Evolutionary conservation across 2,113 vertebrate genomes (phyloP).

Genomic region (Pelmatolapia mariae): DNA sequence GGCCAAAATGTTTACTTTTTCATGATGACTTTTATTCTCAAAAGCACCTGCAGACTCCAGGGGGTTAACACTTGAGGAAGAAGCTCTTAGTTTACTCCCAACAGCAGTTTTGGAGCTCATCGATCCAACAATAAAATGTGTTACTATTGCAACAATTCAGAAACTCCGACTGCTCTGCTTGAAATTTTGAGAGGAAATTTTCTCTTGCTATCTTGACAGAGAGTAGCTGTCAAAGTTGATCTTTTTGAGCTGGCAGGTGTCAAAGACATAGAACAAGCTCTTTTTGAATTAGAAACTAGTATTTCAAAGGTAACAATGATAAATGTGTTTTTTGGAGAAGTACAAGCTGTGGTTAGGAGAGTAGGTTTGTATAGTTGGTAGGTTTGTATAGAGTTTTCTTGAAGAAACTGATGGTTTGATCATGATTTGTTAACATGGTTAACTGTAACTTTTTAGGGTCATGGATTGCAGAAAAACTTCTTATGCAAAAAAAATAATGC

Average conservation of each 20-base stretch:
- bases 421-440: not conserved
- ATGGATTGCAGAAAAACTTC: not conserved
- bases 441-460: not conserved
- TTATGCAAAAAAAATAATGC: not conserved
- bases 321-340: not conserved
- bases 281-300: not conserved
- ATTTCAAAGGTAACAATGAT: not conserved
- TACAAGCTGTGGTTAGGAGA: not conserved
- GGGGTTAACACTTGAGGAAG: no score
- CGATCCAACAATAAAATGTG: not conserved
- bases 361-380: not conserved
- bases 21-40: no score
- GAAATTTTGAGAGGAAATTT: not conserved
- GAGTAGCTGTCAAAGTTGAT: not conserved
- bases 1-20: no score
- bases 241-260: not conserved
- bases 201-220: not conserved
- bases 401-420: not conserved
- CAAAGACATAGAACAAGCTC: not conserved
- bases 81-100: no score
- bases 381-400: not conserved
- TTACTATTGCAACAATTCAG: not conserved
- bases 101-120: not conserved
- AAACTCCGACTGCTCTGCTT: not conserved
- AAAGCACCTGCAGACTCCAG: no score